Evolutionary conservation across 2,888 invertebrate species (phyloP), one percentile per base, ranked within the genome.

Genomic region (Ophion ventricosus): DNA sequence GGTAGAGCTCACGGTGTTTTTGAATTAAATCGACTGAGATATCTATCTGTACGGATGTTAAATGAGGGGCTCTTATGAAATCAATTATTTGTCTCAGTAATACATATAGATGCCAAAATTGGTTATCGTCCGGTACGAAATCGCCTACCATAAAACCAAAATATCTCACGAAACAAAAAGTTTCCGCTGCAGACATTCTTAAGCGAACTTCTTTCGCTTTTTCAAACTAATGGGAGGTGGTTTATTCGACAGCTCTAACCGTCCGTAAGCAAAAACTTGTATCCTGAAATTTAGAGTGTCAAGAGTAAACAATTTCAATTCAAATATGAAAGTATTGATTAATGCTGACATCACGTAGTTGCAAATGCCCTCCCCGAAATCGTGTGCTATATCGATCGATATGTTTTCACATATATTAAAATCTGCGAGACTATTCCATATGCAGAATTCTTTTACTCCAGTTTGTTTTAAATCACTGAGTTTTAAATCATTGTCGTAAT

Each of bases 361-460:
- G 64, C 75, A 26, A 43, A 80, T 66, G 11, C 86, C 82, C 72
- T 85, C 84, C 2, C 49, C 54, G 26, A 83, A 40, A 73, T 87
- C 85, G 79, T 87, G 87, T 70, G 82, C 78, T 56, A 72, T 35
- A 61, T 85, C 78, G 49, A 81, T 72, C 23, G 64, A 56, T 23
- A 49, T 11, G n/a, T 84, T 84, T 29, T 70, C 67, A 73, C 67
- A 56, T 57, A 76, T 63, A 67, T 82, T 63, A 74, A 81, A 84
- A 59, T 61, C 67, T 29, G 57, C n/a, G 49, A 82, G 69, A 59
- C 49, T 14, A 40, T 84, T 72, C 81, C 84, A 84, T 10, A 84
- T 73, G 43, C 81, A 72, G 25, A 10, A 72, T 80, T 80, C 74
- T 66, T 75, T 80, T 56, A 74, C 57, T 64, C 74, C 80, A 7